Evolutionary conservation across 53 echinoderm and acorn worm species (phyloP).

Genomic region (Temnopleurus reevesii): DNA sequence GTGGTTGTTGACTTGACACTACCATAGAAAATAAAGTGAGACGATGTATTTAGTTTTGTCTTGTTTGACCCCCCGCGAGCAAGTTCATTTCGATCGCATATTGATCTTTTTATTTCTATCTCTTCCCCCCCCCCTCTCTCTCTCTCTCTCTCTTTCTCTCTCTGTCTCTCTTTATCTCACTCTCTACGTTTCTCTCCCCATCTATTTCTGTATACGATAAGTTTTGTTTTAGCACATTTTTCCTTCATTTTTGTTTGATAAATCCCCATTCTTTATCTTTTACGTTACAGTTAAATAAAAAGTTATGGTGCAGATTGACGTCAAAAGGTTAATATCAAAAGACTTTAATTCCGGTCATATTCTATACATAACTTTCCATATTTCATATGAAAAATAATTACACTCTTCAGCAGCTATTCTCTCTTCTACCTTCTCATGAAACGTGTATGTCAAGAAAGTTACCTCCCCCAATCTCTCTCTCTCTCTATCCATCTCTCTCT

Average conservation of each 20-base stretch:
- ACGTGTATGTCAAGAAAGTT: too few species aligned
- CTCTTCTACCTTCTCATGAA: too few species aligned
- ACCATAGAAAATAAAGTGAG: conserved; percentile 37
- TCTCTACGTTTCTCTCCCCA: neutral
- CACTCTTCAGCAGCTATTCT: too few species aligned
- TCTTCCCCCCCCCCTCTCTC: neutral
- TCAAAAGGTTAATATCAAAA: too few species aligned
- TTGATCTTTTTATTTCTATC: neutral
- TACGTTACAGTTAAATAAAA: too few species aligned
- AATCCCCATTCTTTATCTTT: neutral
- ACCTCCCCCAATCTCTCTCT: too few species aligned
- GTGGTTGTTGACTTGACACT: conserved; percentile 45
- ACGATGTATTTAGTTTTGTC: conserved; percentile 29
- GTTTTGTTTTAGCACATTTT: neutral
- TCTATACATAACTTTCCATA: too few species aligned
- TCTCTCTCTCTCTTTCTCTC: neutral
- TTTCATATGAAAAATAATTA: too few species aligned
- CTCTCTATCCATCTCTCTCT: neutral
- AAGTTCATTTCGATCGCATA: conserved; percentile 25
- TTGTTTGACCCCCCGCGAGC: conserved; percentile 15
- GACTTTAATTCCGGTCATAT: too few species aligned
- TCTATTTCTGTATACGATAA: neutral
- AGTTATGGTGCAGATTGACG: too few species aligned
- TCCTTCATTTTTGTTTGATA: neutral
- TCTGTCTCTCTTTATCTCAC: neutral